These are phyloP conservation scores for Gobio gobio DNA, from an alignment of 2,113 vertebrate species.

Conservation along the genomic window DNA sequence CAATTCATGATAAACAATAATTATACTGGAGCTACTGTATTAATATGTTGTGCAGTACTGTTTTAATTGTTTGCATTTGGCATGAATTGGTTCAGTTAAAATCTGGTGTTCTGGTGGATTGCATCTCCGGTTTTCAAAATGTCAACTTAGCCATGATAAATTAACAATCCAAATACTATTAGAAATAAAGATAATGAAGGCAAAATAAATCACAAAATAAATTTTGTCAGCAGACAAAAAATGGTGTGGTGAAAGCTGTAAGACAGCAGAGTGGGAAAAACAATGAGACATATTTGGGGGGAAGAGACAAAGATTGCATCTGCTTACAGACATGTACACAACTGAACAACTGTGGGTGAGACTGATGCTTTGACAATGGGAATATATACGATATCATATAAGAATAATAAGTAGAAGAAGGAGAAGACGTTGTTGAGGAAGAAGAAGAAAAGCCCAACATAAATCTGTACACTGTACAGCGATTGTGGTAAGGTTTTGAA, in stretches of 20 bases:
- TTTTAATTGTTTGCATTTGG: not conserved
- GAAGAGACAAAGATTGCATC: not conserved
- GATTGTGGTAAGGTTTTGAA: too few relatives aligned
- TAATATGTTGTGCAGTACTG: not conserved
- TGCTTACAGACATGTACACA: constrained; percentile 10
- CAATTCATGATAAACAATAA: not conserved
- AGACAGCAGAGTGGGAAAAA: not conserved
- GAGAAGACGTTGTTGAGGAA: too few relatives aligned
- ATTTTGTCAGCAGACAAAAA: not conserved
- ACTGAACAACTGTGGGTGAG: not conserved
- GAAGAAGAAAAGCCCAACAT: too few relatives aligned
- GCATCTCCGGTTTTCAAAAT: not conserved
- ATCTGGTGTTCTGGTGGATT: not conserved
- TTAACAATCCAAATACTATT: not conserved
- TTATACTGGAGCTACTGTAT: not conserved
- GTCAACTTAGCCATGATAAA: not conserved
- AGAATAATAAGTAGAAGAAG: too few relatives aligned
- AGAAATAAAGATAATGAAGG: constrained; percentile 8
- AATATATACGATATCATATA: too few relatives aligned
- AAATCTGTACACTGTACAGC: too few relatives aligned
- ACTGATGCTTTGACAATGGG: not conserved
- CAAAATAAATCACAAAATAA: not conserved
- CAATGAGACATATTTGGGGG: not conserved
- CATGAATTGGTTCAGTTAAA: not conserved
- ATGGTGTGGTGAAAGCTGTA: constrained; percentile 18